These are phyloP conservation scores for Cryptomyrus ogoouensis DNA, from an alignment of 2,113 vertebrate genomes.

Conservation along the genomic window DNA sequence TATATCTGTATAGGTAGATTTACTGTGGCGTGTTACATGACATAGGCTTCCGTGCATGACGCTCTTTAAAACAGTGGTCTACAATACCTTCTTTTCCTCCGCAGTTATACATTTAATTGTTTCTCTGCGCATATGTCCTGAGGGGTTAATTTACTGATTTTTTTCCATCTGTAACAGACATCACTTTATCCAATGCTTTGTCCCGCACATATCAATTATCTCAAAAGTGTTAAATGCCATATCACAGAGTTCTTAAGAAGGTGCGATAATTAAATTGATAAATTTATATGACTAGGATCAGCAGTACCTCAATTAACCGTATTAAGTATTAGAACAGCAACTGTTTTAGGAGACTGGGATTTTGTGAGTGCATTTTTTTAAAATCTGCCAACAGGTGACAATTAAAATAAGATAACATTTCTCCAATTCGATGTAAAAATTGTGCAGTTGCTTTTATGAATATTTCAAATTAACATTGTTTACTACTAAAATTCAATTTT, in stretches of 20 bases:
- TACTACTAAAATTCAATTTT: background rate
- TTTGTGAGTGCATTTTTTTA: background rate
- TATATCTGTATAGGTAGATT: background rate
- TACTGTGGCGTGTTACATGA: background rate
- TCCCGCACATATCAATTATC: background rate
- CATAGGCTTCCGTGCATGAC: background rate
- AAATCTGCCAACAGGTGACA: background rate
- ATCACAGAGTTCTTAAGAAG: background rate
- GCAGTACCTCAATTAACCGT: background rate
- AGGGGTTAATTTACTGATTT: background rate
- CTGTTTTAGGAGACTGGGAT: background rate
- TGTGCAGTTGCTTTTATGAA: background rate
- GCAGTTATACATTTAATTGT: background rate
- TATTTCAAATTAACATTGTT: background rate
- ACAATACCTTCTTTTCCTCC: background rate
- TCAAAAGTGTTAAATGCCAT: background rate
- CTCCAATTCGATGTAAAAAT: background rate
- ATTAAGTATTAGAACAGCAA: background rate
- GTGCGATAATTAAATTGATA: background rate
- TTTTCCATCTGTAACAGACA: background rate
- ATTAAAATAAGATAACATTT: background rate
- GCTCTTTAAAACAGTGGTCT: background rate
- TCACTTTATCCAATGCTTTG: background rate
- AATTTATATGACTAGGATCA: background rate
- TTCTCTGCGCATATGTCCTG: background rate